Percentiles rank a stretch among this genome's conserved stretches.
phyloP scores from a whole-genome alignment of 2,797 vertebrate species.

The Labeo calbasu region DNA sequence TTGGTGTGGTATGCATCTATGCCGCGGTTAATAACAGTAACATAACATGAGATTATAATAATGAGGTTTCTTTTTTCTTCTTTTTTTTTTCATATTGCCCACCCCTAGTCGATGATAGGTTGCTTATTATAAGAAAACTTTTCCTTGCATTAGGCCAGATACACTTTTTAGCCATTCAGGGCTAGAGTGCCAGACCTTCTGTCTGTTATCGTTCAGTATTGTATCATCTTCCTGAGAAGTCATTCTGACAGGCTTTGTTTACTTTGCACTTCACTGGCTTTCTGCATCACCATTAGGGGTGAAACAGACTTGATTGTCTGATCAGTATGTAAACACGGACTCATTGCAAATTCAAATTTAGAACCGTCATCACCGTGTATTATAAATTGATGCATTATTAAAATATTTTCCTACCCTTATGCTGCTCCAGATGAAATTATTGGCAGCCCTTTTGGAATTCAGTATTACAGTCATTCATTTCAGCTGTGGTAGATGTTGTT shows the following conservation, averaged over 20 bases:
- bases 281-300: not conserved
- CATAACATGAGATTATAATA: too few species aligned
- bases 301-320: not conserved
- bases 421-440: not conserved
- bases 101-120: not conserved
- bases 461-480: slow-evolving; percentile 4
- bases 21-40: too few species aligned
- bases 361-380: not conserved
- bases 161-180: not conserved
- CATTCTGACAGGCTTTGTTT: not conserved
- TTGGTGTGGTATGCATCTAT: too few species aligned
- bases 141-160: not conserved
- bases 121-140: not conserved
- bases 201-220: slow-evolving; percentile 3
- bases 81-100: not conserved
- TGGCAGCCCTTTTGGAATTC: not conserved
- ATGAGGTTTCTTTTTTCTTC: too few species aligned
- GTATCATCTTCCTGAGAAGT: slow-evolving; percentile 9
- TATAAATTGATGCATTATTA: slow-evolving; percentile 6
- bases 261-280: not conserved
- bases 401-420: slow-evolving; percentile 1
- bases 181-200: not conserved
- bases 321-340: not conserved
- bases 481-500: not conserved
- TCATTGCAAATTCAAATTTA: slow-evolving; percentile 10